Evolutionary conservation across 2,113 vertebrate species (phyloP), one percentile per base, ranked within the genome.

Genomic region (Trichomycterus rosablanca): DNA sequence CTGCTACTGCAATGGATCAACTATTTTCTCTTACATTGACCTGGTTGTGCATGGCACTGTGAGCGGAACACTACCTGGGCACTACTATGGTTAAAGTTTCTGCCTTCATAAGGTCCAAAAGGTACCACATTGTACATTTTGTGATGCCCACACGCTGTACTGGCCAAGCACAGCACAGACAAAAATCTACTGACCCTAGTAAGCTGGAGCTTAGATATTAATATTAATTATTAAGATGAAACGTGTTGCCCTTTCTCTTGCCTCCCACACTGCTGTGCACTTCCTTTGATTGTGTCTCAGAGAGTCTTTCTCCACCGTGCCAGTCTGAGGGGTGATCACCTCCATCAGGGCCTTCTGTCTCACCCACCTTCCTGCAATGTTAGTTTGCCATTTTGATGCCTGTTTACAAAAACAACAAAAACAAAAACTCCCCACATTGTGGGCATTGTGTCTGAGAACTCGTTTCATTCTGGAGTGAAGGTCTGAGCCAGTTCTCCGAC

Each of bases 341-440:
- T 91, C 88, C 89, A 53, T 90, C 85, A 89, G 89, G 90, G 89
- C 84, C 81, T 79, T 22, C 78, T 43, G 66, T 46, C 63, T 70
- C 76, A 79, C 82, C 75, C 80, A 75, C 80, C 76, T 55, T 73
- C 73, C 76, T 65, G 74, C 64, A 76, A 87, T 88, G 84, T n/a
- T 78, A 80, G 89, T 95, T 92, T 91, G 92, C 95, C 92, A 92
- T 92, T 90, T 90, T 80, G 90, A 91, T 97, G 93, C 93, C 94
- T 93, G 88, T 70, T 79, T 81, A 77, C 23, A 35, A 48, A 56
- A 28, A 82, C 87, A 61, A 45, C 53, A n/a, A 79, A 78, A 72
- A 66, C 7, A 20, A 34, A 40, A 49, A 2, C 2, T 2, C 43
- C 44, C 74, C 79, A 72, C 74, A 74, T 58, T 49, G 26, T 61